phyloP scores from a whole-genome alignment of 2,113 vertebrate genomes.

The Rattus rattus region DNA sequence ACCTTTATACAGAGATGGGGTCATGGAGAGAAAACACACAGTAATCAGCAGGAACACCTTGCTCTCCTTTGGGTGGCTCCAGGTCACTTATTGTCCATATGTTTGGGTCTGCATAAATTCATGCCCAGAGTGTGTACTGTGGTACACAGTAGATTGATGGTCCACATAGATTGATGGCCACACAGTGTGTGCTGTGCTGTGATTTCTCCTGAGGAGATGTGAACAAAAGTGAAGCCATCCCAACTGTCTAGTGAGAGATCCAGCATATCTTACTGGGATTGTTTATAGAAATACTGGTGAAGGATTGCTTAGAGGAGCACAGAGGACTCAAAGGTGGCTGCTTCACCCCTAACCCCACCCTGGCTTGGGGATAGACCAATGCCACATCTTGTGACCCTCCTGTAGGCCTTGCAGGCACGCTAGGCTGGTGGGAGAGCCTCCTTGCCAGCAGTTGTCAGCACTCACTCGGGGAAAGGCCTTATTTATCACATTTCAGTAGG shows the following conservation, averaged over 20 bases:
- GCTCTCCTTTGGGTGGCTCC: neutral
- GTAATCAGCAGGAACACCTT: fast-evolving
- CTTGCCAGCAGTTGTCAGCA: neutral
- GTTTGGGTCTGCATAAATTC: neutral
- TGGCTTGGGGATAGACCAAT: neutral
- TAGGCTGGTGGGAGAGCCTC: neutral
- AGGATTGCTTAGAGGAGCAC: neutral
- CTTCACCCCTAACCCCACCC: neutral
- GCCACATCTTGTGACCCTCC: neutral
- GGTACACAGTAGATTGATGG: neutral
- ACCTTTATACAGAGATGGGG: too few species aligned
- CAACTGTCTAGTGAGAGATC: neutral
- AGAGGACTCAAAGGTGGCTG: neutral
- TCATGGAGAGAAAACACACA: fast-evolving
- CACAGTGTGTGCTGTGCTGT: neutral
- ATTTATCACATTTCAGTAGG: neutral
- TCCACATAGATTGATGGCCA: neutral
- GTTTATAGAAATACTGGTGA: neutral
- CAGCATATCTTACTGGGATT: neutral
- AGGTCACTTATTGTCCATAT: fast-evolving
- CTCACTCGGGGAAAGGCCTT: too few species aligned
- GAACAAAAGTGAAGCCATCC: neutral
- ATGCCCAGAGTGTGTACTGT: neutral
- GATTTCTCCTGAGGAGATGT: neutral
- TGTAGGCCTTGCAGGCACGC: neutral